Evolutionary conservation across 53 echinoderm and acorn worm genomes (phyloP).

Genomic region (Stichopus horrens): DNA sequence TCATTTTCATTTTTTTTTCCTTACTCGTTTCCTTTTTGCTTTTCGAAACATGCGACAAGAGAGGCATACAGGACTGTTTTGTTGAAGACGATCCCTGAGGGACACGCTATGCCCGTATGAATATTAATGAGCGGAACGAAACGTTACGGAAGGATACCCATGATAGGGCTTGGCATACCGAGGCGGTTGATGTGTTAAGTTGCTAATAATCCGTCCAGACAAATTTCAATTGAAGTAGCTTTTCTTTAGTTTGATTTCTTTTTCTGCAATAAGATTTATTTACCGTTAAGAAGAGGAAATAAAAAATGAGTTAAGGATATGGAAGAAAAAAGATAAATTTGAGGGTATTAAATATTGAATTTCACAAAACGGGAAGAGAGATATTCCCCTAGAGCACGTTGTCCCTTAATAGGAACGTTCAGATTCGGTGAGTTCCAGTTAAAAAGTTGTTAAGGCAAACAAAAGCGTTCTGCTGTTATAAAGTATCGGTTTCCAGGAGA

Average conservation of each 20-base stretch:
- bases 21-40: neutral
- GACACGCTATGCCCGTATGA: slow-evolving; percentile 40
- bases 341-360: slow-evolving; percentile 46
- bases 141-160: slow-evolving; percentile 40
- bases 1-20: neutral
- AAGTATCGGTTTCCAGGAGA: neutral
- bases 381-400: slow-evolving; percentile 36
- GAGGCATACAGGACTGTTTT: slow-evolving; percentile 34
- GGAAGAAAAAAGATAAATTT: slow-evolving; percentile 16
- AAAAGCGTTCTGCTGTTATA: neutral
- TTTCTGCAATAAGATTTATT: slow-evolving; percentile 31
- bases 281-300: slow-evolving; percentile 30
- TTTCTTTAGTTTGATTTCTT: slow-evolving; percentile 10
- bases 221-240: slow-evolving; percentile 29
- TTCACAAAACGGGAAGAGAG: slow-evolving; percentile 35
- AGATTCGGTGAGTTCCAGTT: slow-evolving; percentile 32
- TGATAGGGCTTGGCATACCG: slow-evolving; percentile 25
- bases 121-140: slow-evolving; percentile 46
- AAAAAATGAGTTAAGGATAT: neutral
- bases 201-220: slow-evolving; percentile 42
- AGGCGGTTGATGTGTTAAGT: slow-evolving; percentile 35
- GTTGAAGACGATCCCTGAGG: slow-evolving; percentile 35
- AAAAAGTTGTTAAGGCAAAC: slow-evolving; percentile 28
- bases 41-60: slow-evolving; percentile 26
- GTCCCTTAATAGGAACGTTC: slow-evolving; percentile 36